Base-by-base conservation (phyloP, 2,888 invertebrate genomes). In the Drosophila gaucha region DNA sequence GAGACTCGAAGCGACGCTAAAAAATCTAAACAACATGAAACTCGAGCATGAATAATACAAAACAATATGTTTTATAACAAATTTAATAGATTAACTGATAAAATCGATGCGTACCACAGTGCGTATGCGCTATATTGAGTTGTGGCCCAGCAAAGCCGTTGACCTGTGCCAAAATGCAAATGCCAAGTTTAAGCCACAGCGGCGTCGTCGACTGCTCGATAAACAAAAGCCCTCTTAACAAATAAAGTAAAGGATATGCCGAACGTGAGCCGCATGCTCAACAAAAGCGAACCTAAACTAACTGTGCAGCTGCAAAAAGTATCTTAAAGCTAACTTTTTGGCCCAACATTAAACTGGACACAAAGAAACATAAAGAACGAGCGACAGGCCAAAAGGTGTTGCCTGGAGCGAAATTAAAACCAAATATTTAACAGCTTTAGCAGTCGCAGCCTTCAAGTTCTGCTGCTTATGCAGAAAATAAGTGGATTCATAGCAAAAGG, bases 181-280 rank as follows among this genome's bases (percentile, higher is more conserved):
- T 58, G 33, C 64, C 67, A 47, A 43, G 50, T 41, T 60, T 85
- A 80, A 85, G 36, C 63, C 75, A n/a, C 28, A 58, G 16, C 63
- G 50, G 78, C 67, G 52, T 31, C 49, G 46, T 26, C 6, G 44
- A 28, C 12, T 6, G 0, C 22, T 43, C 38, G 26, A 30, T 30
- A 46, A 31, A 38, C 30, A 38, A 43, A 44, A n/a, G n/a, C n/a
- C n/a, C n/a, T n/a, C n/a, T n/a, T n/a, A n/a, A 12, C 28, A 20
- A 18, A n/a, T 33, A 26, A 18, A 18, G n/a, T 20, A 82, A 76
- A 63, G 64, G 71, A 72, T 76, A 67, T 14, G n/a, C 50, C n/a
- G 26, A 35, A 86, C 85, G 85, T 82, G 82, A 74, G 51, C 41
- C 24, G 69, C 58, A 65, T 78, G 18, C 16, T 24, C 8, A 74